Percentiles rank a stretch among this genome's conserved stretches.
Evolutionary conservation across 2,113 vertebrate species (phyloP).

Genomic region (Redunca redunca): DNA sequence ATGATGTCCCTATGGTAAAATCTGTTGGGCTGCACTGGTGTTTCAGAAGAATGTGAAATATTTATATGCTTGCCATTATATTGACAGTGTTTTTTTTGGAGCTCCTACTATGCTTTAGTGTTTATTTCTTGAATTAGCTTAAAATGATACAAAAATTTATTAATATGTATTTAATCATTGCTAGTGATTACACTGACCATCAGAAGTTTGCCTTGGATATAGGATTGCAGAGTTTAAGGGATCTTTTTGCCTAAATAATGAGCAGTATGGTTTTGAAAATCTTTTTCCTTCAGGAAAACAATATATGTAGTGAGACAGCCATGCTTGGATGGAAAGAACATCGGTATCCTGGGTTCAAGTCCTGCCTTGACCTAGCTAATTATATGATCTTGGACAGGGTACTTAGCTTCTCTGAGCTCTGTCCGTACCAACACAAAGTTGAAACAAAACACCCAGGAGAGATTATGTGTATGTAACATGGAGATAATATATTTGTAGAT

Average conservation of each 20-base stretch:
- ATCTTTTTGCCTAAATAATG: background rate
- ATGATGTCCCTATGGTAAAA: background rate
- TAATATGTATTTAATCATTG: background rate
- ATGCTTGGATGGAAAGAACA: background rate
- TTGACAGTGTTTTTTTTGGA: background rate
- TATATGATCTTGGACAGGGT: background rate
- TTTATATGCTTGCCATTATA: background rate
- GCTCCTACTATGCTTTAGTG: background rate
- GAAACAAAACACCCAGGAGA: background rate
- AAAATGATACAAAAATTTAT: background rate
- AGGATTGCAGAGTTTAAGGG: background rate
- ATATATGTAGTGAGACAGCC: background rate
- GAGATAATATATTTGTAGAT: background rate
- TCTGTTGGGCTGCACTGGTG: background rate
- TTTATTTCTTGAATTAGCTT: constrained; percentile 21
- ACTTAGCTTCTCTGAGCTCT: background rate
- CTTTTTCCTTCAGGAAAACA: background rate
- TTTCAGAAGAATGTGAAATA: background rate
- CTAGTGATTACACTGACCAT: background rate
- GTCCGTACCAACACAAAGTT: background rate
- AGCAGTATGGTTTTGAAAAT: background rate
- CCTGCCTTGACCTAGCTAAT: background rate
- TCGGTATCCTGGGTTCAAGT: background rate
- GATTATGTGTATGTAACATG: background rate
- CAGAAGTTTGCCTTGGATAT: background rate